phyloP scores from a whole-genome alignment of 2,888 invertebrate genomes.

The Eledona agricola region DNA sequence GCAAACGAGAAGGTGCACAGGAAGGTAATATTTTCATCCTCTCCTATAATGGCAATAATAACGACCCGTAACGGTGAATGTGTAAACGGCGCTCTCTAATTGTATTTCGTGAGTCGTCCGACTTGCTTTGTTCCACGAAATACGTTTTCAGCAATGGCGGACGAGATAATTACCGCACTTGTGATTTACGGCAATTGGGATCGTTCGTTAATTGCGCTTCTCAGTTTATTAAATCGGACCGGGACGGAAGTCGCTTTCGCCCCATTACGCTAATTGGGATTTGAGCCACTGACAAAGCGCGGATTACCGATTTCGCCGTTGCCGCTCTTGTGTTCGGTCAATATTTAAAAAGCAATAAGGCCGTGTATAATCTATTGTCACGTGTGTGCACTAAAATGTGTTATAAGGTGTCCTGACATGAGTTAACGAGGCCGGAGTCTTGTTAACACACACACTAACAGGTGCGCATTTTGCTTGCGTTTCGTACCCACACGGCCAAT shows the following conservation, averaged over 20 bases:
- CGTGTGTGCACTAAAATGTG: slow-evolving; percentile 13
- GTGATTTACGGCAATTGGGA: slow-evolving; percentile 28
- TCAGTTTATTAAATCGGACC: slow-evolving; percentile 9
- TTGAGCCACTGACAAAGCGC: slow-evolving; percentile 13
- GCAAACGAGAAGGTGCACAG: slow-evolving; percentile 28
- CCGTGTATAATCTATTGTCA: slow-evolving; percentile 10
- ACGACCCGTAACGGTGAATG: slow-evolving; percentile 33
- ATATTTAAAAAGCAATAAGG: slow-evolving; percentile 9
- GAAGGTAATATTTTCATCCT: slow-evolving; percentile 26
- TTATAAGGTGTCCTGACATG: slow-evolving; percentile 21
- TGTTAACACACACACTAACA: slow-evolving; percentile 34
- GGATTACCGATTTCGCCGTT: slow-evolving; percentile 3
- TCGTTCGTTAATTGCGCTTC: slow-evolving; percentile 14
- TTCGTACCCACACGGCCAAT: slow-evolving; percentile 25
- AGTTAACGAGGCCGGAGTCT: slow-evolving; percentile 34
- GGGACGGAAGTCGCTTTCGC: slow-evolving; percentile 3
- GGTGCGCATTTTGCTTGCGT: slow-evolving; percentile 26
- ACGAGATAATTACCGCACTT: slow-evolving; percentile 31
- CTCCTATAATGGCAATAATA: slow-evolving; percentile 19
- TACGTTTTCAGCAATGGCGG: slow-evolving; percentile 18
- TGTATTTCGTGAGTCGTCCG: slow-evolving; percentile 35
- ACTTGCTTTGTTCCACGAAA: slow-evolving; percentile 27
- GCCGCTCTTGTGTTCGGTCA: slow-evolving; percentile 2
- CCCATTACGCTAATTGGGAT: slow-evolving; percentile 8
- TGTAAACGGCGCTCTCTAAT: slow-evolving; percentile 32